Percentiles rank a stretch among this genome's conserved stretches.
phyloP scores from a whole-genome alignment of 1,140 invertebrate genomes.

The Aphelenchoides fujianensis region DNA sequence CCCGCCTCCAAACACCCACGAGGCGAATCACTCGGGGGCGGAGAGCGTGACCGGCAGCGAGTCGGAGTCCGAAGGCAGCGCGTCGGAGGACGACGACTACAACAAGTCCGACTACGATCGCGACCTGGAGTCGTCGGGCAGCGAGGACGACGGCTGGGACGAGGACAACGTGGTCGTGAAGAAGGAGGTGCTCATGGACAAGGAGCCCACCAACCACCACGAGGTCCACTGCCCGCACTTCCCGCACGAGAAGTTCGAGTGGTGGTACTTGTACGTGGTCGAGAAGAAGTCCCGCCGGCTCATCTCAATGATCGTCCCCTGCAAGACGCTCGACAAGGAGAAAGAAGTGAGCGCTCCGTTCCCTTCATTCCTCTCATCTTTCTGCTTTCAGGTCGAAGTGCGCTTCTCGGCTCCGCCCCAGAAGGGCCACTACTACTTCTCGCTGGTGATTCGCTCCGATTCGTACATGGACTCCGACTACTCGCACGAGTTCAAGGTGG shows the following conservation, averaged over 20 bases:
- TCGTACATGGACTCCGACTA: slow-evolving; percentile 74
- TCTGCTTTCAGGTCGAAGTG: slow-evolving; percentile 75
- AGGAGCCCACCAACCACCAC: slow-evolving; percentile 72
- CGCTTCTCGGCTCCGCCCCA: slow-evolving; percentile 91
- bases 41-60: slow-evolving; percentile 19
- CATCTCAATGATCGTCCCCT: slow-evolving; percentile 82
- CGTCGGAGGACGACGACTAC: slow-evolving; percentile 26
- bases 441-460: slow-evolving; percentile 88
- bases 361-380: not conserved
- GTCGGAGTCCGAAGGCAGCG: slow-evolving; percentile 1
- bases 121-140: slow-evolving; percentile 18
- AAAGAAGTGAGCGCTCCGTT: slow-evolving; percentile 63
- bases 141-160: slow-evolving; percentile 42
- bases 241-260: slow-evolving; percentile 94
- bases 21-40: not conserved
- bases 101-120: slow-evolving; percentile 23
- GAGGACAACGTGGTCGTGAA: slow-evolving; percentile 41
- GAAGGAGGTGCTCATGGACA: slow-evolving; percentile 64
- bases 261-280: slow-evolving; percentile 97
- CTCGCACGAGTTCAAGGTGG: slow-evolving; percentile 55
- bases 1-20: slow-evolving; percentile 5
- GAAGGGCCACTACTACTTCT: slow-evolving; percentile 85
- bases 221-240: slow-evolving; percentile 91
- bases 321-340: slow-evolving; percentile 68
- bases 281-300: slow-evolving; percentile 85